Evolutionary conservation across 2,113 vertebrate genomes (phyloP).

Genomic region (Anser brachyrhynchus): DNA sequence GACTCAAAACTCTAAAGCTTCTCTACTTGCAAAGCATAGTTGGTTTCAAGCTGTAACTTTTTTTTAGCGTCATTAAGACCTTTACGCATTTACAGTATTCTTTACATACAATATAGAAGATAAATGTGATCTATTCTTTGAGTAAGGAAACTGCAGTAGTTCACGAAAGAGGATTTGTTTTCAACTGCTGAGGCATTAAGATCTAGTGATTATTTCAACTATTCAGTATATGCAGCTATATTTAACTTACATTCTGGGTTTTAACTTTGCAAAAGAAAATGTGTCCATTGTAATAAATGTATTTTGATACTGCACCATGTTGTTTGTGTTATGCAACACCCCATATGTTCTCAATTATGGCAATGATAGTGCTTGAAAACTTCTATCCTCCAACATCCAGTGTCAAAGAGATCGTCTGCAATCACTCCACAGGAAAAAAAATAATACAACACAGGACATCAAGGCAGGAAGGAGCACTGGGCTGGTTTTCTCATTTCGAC

Average conservation of each 20-base stretch:
- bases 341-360: constrained; percentile 1
- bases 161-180: constrained; percentile 56
- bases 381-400: not conserved
- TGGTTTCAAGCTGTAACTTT: constrained; percentile 16
- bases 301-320: constrained; percentile 4
- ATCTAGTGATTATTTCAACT: constrained; percentile 6
- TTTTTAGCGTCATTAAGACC: not conserved
- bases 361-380: constrained; percentile 2
- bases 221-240: constrained; percentile 52
- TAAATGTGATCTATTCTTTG: not conserved
- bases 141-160: constrained; percentile 11
- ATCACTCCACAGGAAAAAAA: not conserved
- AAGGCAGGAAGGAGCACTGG: not conserved
- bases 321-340: constrained; percentile 38
- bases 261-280: not conserved
- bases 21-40: not conserved
- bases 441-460: not conserved
- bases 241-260: not conserved
- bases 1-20: not conserved
- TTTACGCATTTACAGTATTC: constrained; percentile 36
- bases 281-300: constrained; percentile 1
- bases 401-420: constrained; percentile 35
- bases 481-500: not conserved
- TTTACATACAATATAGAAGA: constrained; percentile 49
- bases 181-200: constrained; percentile 36